A percentile compares a stretch with the other conserved stretches of the same genome.
Conservation (phyloP, 1,140 invertebrate genomes). For the Anastrepha obliqua region DNA sequence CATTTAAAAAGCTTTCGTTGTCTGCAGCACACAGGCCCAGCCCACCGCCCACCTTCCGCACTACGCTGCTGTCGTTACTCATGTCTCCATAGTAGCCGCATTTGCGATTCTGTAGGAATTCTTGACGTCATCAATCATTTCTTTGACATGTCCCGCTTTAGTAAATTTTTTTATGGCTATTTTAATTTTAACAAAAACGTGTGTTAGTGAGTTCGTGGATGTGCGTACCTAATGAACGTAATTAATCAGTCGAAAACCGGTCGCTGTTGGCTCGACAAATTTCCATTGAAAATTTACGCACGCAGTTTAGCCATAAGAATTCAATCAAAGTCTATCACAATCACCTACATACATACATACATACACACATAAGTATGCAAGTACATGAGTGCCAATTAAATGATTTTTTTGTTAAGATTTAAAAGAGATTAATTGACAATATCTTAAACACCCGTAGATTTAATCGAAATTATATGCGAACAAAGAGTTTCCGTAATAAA, state of each 20-base stretch:
- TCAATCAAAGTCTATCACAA: constrained; percentile 14
- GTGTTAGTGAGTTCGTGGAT: background rate
- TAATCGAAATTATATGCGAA: background rate
- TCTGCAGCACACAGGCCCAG: background rate
- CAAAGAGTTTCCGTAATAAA: background rate
- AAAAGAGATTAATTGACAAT: background rate
- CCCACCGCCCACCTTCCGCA: constrained; percentile 1
- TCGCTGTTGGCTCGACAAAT: background rate
- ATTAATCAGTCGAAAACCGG: constrained; percentile 28
- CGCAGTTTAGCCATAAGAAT: constrained; percentile 34
- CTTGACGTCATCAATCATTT: constrained; percentile 51
- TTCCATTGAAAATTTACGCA: background rate
- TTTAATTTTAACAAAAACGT: background rate
- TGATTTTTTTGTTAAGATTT: background rate
- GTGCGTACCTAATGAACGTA: constrained; percentile 12
- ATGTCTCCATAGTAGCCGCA: background rate
- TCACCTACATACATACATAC: background rate
- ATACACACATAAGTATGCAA: background rate
- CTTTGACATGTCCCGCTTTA: constrained; percentile 10
- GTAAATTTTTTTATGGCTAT: background rate
- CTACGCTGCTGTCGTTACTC: background rate
- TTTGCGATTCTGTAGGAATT: background rate
- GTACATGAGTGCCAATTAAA: background rate
- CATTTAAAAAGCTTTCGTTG: background rate
- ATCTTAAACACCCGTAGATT: background rate